phyloP scores from a whole-genome alignment of 1,140 invertebrate species.

The Brachionus plicatilis region DNA sequence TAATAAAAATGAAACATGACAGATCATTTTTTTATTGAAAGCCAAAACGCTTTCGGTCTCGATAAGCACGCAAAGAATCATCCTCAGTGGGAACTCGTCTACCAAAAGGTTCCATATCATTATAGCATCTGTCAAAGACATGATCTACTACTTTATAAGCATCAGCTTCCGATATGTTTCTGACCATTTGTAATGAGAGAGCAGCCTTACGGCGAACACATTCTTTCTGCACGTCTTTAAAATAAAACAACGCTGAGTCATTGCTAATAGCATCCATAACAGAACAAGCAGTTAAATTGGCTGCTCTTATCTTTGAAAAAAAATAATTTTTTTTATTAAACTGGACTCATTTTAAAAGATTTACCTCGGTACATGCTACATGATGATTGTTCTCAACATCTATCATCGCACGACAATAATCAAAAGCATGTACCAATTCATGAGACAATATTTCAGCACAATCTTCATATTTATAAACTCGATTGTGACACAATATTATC shows the following conservation, averaged over 20 bases:
- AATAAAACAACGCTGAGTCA: not conserved
- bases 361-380: constrained; percentile 86
- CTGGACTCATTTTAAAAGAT: constrained; percentile 46
- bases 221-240: constrained; percentile 58
- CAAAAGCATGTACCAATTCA: constrained; percentile 94
- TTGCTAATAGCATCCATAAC: not conserved
- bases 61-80: constrained; percentile 14
- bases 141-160: constrained; percentile 72
- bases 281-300: not conserved
- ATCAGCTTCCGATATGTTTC: constrained; percentile 67
- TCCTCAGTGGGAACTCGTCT: constrained; percentile 60
- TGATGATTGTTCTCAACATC: constrained; percentile 85
- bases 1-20: not conserved
- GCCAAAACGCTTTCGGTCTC: constrained; percentile 17
- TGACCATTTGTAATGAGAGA: constrained; percentile 71
- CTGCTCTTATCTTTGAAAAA: not conserved
- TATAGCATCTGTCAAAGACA: constrained; percentile 85
- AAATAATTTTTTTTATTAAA: not conserved
- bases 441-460: constrained; percentile 68
- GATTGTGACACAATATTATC: constrained; percentile 41
- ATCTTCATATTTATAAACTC: constrained; percentile 40
- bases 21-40: not conserved
- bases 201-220: constrained; percentile 84
- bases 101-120: constrained; percentile 85
- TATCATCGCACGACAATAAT: constrained; percentile 79